These are phyloP conservation scores for Diprion similis DNA, from an alignment of 1,140 invertebrate species.

Conservation along the genomic window DNA sequence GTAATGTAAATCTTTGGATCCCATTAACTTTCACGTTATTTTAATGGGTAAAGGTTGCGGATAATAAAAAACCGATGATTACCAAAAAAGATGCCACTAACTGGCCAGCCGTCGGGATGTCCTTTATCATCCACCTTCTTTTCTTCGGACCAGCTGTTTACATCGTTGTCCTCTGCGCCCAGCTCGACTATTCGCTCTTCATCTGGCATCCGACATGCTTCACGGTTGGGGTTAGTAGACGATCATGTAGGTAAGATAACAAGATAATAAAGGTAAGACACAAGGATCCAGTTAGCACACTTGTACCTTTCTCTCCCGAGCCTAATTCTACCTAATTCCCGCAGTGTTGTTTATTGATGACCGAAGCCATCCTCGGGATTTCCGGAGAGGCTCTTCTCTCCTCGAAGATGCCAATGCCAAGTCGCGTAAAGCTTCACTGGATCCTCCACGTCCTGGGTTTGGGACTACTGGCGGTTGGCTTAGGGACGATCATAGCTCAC, in stretches of 20 bases:
- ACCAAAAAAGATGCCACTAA: neutral
- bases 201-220: conserved; percentile 57
- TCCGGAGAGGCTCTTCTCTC: conserved; percentile 49
- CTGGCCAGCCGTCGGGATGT: conserved; percentile 37
- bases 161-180: conserved; percentile 43
- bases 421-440: conserved; percentile 53
- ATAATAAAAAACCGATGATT: too few relatives aligned
- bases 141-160: conserved; percentile 50
- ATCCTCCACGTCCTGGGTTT: conserved; percentile 47
- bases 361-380: conserved; percentile 50
- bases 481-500: conserved; percentile 50
- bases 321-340: conserved; percentile 4
- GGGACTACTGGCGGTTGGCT: conserved; percentile 39
- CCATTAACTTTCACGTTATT: too few relatives aligned
- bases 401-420: conserved; percentile 36
- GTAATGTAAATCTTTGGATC: too few relatives aligned
- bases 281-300: neutral
- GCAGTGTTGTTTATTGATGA: conserved; percentile 49
- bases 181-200: conserved; percentile 42
- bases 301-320: too few relatives aligned
- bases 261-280: too few relatives aligned
- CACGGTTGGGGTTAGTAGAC: conserved; percentile 51
- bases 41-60: too few relatives aligned
- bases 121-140: conserved; percentile 46
- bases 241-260: too few relatives aligned